A percentile compares a stretch with the other conserved stretches of the same genome.
Evolutionary conservation across 2,888 invertebrate species (phyloP).

Genomic region (Caenorhabditis parvicauda): DNA sequence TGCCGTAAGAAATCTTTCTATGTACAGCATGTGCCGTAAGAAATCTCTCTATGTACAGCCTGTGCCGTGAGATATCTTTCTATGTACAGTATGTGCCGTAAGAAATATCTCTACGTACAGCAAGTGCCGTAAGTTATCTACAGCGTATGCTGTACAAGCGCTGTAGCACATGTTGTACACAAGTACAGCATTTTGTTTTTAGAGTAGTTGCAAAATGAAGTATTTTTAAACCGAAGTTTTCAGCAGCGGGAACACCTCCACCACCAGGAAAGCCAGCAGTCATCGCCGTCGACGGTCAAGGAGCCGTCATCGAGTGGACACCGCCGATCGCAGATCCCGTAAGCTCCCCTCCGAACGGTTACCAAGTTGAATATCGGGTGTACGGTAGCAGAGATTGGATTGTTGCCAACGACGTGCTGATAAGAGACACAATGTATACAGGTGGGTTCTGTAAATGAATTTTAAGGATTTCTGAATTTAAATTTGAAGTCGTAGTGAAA

Average conservation of each 20-base stretch:
- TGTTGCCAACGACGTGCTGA: constrained; percentile 48
- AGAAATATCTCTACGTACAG: too few species aligned
- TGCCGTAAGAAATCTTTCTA: too few species aligned
- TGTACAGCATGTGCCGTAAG: too few species aligned
- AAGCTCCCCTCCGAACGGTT: constrained; percentile 46
- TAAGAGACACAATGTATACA: constrained; percentile 26
- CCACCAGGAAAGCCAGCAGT: constrained; percentile 54
- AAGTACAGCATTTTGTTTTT: too few species aligned
- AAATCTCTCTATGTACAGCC: too few species aligned
- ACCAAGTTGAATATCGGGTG: constrained; percentile 46
- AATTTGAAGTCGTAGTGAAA: neutral
- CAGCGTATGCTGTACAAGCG: too few species aligned
- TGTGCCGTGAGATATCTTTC: too few species aligned
- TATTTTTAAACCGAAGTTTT: constrained; percentile 1
- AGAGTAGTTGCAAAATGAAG: neutral
- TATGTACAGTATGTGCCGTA: too few species aligned
- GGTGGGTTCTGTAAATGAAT: constrained; percentile 16
- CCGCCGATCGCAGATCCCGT: constrained; percentile 37
- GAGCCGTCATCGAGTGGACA: constrained; percentile 56
- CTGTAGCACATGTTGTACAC: too few species aligned
- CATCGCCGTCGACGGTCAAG: constrained; percentile 48
- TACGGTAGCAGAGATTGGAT: constrained; percentile 53
- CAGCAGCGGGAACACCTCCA: constrained; percentile 29
- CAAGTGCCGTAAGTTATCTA: too few species aligned
- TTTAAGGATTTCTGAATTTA: neutral